Evolutionary conservation across 2,888 invertebrate species (phyloP).

Genomic region (Celastrina argiolus): DNA sequence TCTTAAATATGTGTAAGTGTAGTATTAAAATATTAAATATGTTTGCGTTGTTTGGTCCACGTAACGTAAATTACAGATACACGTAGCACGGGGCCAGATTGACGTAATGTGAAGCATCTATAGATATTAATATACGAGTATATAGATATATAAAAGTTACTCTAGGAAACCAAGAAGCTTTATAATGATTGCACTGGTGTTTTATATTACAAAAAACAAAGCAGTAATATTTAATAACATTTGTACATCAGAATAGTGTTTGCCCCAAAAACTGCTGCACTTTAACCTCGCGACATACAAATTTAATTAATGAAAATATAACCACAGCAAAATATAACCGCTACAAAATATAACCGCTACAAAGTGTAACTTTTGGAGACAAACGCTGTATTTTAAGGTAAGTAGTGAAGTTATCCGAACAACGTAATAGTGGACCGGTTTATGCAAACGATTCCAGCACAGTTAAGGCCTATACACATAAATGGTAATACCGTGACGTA

Average conservation of each 20-base stretch:
- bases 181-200: no score
- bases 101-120: no score
- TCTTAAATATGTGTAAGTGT: no score
- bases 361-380: neutral
- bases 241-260: neutral
- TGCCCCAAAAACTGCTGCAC: neutral
- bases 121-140: no score
- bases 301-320: slow-evolving; percentile 11
- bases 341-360: slow-evolving; percentile 5
- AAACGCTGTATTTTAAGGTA: slow-evolving; percentile 1
- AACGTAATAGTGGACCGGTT: slow-evolving; percentile 4
- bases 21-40: no score
- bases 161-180: no score
- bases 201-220: neutral
- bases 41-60: no score
- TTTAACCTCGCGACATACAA: slow-evolving; percentile 8
- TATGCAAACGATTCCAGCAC: slow-evolving; percentile 10
- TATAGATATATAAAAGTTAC: no score
- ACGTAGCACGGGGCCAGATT: no score
- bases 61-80: no score
- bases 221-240: neutral
- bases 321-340: neutral
- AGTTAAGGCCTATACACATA: neutral
- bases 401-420: slow-evolving; percentile 1
- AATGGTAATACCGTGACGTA: neutral